Base-by-base conservation (phyloP, 2,888 invertebrate genomes). In the Lypha dubia region DNA sequence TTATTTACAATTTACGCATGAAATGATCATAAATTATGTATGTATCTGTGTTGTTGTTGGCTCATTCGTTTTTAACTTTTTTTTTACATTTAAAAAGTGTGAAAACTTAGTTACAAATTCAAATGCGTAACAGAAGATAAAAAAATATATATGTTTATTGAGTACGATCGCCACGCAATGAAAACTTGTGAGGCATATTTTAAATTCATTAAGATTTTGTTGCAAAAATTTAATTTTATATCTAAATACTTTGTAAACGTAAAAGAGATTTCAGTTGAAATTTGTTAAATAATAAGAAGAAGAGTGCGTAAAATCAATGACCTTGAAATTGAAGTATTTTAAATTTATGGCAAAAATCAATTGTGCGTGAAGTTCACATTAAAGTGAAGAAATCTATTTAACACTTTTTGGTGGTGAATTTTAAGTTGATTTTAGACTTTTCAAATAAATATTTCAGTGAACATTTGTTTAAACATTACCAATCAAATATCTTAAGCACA, bases 1-100 rank as follows among this genome's bases (percentile, higher is more conserved):
- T 24, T 58, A 58, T 79, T 56, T 71, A 68, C 75, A 83, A 77
- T 73, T 73, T 79, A 77, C 77, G 70, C 84, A 84, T 80, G 80
- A 80, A 79, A 76, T 60, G 49, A 24, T 71, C 79, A 76, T 84
- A 84, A 79, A 84, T 84, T 76, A 56, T 35, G 38, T 11, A 17
- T 17, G 32, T 24, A 44, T 53, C 35, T 46, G 38, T 9, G 22
- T 17, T 46, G 17, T 58, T 32, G 24, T 20, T 73, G 63, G 17
- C 28, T 65, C 20, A 20, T 46, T 62, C 13, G 8, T 24, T 49
- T 5, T 24, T 49, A 65, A 13, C 32, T 35, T 53, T n/a, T n/a
- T n/a, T n/a, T n/a, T 65, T 63, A 65, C 49, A 75, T 70, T 51
- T 44, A 46, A n/a, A n/a, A n/a, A 53, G 68, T 68, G 74, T 79